Evolutionary conservation across 1,140 invertebrate species (phyloP).

Genomic region (Choristoneura fumiferana): DNA sequence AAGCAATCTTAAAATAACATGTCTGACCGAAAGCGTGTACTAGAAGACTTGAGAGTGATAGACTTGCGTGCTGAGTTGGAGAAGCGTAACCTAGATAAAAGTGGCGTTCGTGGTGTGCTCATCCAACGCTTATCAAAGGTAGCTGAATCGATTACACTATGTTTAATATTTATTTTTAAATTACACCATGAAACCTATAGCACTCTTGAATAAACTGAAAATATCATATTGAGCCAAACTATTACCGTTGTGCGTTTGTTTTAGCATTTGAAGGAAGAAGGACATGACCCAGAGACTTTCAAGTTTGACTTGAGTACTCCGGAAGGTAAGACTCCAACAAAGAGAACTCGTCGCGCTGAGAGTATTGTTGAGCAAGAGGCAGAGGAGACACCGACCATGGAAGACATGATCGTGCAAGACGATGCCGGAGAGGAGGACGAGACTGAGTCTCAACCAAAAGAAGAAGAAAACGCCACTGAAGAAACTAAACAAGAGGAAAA

Average conservation of each 20-base stretch:
- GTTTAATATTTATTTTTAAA: conserved; percentile 20
- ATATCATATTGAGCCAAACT: no score
- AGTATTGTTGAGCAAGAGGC: conserved; percentile 51
- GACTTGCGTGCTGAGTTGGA: conserved; percentile 93
- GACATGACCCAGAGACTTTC: conserved; percentile 86
- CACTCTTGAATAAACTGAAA: no score
- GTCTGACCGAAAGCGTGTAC: conserved; percentile 81
- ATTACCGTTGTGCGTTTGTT: conserved; percentile 31
- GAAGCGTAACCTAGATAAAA: conserved; percentile 92
- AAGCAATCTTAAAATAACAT: conserved; percentile 65
- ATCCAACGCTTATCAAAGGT: conserved; percentile 93
- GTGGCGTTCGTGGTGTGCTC: conserved; percentile 92
- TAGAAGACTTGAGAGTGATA: conserved; percentile 92
- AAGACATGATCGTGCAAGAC: conserved; percentile 75
- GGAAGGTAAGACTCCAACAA: conserved; percentile 65
- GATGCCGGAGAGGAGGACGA: conserved; percentile 70
- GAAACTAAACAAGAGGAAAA: conserved; percentile 29
- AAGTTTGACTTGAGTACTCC: conserved; percentile 80
- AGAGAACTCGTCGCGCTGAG: conserved; percentile 60
- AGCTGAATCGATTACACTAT: conserved; percentile 34
- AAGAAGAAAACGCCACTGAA: conserved; percentile 18
- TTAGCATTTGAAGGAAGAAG: conserved; percentile 89
- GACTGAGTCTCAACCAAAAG: conserved; percentile 38
- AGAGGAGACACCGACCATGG: conserved; percentile 65
- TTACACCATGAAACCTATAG: no score